phyloP scores from a whole-genome alignment of 2,113 vertebrate genomes.

The Oplegnathus fasciatus region DNA sequence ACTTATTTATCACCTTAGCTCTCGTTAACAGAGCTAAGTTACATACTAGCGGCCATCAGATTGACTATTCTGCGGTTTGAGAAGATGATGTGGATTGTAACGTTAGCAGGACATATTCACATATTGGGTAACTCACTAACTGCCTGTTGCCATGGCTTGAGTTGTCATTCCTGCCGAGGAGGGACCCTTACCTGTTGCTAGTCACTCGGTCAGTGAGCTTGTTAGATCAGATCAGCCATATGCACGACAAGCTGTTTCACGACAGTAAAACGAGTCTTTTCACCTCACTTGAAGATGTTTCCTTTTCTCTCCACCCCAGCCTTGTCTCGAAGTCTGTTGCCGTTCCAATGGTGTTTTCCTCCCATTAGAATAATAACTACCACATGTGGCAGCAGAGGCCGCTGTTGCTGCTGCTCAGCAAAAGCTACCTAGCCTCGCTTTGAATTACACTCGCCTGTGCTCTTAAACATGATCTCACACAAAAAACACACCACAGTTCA shows the following conservation, averaged over 20 bases:
- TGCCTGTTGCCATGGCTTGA: conserved; percentile 5
- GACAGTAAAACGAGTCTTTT: background rate
- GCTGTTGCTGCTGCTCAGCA: background rate
- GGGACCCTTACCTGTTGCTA: conserved; percentile 8
- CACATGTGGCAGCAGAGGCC: background rate
- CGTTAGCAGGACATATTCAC: background rate
- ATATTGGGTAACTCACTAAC: background rate
- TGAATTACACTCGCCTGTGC: background rate
- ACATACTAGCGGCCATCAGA: conserved; percentile 4
- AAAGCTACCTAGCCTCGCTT: background rate
- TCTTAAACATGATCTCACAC: background rate
- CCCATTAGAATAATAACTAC: background rate
- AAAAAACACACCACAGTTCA: background rate
- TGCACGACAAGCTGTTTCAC: background rate
- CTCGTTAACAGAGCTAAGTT: background rate
- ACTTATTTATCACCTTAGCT: too few species aligned
- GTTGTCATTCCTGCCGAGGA: background rate
- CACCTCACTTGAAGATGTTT: background rate
- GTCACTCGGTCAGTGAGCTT: background rate
- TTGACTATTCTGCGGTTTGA: conserved; percentile 8
- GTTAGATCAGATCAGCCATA: background rate
- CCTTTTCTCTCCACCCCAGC: background rate
- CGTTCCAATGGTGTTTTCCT: background rate
- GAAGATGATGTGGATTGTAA: background rate
- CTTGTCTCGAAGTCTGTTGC: background rate